These are phyloP conservation scores for Callimorpha dominula DNA, from an alignment of 2,888 invertebrate genomes.

Conservation along the genomic window DNA sequence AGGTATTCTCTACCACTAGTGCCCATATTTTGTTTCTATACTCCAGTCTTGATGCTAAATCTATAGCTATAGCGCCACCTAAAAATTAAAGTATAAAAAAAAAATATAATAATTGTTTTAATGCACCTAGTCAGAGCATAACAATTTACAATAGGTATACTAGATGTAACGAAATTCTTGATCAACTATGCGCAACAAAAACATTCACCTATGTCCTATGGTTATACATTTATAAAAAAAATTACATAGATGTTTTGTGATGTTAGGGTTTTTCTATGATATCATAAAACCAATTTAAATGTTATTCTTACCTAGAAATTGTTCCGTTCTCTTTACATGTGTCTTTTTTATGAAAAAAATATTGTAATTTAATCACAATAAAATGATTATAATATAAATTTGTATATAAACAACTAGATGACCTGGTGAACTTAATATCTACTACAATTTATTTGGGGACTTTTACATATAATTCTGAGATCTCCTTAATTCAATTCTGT, in stretches of 20 bases:
- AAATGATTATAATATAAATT: not conserved
- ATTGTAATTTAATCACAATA: not conserved
- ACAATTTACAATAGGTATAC: too few species aligned
- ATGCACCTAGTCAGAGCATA: too few species aligned
- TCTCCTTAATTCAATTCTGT: too few species aligned
- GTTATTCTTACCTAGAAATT: not conserved
- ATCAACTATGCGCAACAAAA: too few species aligned
- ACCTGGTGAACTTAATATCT: too few species aligned
- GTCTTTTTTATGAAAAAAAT: not conserved
- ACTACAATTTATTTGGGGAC: too few species aligned
- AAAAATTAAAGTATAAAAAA: slow-evolving; percentile 11
- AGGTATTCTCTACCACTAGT: slow-evolving; percentile 97
- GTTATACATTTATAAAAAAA: too few species aligned
- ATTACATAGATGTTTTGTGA: too few species aligned
- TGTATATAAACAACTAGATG: not conserved
- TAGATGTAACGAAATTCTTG: too few species aligned
- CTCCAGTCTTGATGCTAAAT: slow-evolving; percentile 92
- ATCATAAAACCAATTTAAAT: not conserved
- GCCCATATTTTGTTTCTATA: slow-evolving; percentile 94
- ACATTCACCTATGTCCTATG: too few species aligned
- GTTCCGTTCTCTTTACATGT: not conserved
- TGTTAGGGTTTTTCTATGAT: not conserved
- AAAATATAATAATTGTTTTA: not conserved
- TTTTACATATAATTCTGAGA: too few species aligned
- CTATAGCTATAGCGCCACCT: slow-evolving; percentile 97